Conservation (phyloP, 1,140 invertebrate species). For the Platyscapa corneri region DNA sequence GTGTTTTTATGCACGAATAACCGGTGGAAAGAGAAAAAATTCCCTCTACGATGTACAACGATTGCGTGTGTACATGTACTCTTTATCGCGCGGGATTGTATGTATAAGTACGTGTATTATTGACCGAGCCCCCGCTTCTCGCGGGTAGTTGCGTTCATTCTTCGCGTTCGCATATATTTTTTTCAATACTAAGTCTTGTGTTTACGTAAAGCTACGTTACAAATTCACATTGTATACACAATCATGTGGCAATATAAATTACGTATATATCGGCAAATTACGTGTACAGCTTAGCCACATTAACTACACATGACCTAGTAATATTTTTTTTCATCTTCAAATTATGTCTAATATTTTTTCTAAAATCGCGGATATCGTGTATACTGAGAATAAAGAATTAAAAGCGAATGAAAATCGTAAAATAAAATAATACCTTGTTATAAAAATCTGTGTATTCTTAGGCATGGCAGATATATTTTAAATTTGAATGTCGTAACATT, state of each 20-base stretch:
- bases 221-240: not conserved
- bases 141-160: not conserved
- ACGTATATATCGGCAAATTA: conserved; percentile 5
- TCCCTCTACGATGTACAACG: not conserved
- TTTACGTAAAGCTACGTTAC: conserved; percentile 8
- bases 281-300: too few species aligned
- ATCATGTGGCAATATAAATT: conserved; percentile 7
- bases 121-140: conserved; percentile 7
- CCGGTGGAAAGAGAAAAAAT: not conserved
- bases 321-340: not conserved
- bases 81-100: not conserved
- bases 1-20: not conserved
- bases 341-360: not conserved
- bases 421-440: not conserved
- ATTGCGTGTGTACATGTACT: not conserved
- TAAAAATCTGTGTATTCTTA: not conserved
- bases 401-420: not conserved
- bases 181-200: not conserved
- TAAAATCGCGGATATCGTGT: not conserved
- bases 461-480: not conserved
- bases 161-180: not conserved
- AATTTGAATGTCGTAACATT: not conserved
- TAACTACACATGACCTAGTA: not conserved
- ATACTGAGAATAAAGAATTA: not conserved
- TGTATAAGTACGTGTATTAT: not conserved